Evolutionary conservation across 2,888 invertebrate genomes (phyloP).

Genomic region (Drosophila nr. fundita): DNA sequence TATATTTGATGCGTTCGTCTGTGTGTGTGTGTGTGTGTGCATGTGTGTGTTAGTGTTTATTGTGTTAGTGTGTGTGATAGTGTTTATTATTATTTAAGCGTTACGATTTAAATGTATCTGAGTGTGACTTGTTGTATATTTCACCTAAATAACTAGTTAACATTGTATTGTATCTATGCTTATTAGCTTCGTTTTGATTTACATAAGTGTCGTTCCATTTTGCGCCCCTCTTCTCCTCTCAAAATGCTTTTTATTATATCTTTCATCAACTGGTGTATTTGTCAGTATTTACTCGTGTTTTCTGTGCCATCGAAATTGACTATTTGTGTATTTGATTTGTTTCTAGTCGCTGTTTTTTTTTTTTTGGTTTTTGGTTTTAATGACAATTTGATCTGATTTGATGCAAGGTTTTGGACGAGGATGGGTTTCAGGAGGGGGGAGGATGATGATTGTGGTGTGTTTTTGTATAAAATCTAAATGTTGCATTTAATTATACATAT

Average conservation of each 20-base stretch:
- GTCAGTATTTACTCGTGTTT: slow-evolving; percentile 57
- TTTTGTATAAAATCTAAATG: slow-evolving; percentile 76
- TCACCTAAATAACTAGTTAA: slow-evolving; percentile 85
- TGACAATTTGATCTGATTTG: slow-evolving; percentile 29
- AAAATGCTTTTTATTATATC: slow-evolving; percentile 49
- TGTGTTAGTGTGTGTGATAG: slow-evolving; percentile 21
- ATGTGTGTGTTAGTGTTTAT: slow-evolving; percentile 30
- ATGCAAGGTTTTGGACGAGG: slow-evolving; percentile 15
- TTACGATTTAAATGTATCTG: slow-evolving; percentile 67
- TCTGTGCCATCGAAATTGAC: slow-evolving; percentile 73
- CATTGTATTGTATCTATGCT: slow-evolving; percentile 73
- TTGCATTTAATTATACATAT: slow-evolving; percentile 53
- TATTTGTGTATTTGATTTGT: slow-evolving; percentile 70
- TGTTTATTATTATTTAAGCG: slow-evolving; percentile 37
- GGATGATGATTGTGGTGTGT: slow-evolving; percentile 46
- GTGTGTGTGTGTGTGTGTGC: slow-evolving; percentile 28
- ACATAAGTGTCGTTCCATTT: slow-evolving; percentile 62
- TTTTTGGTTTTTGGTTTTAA: slow-evolving; percentile 20
- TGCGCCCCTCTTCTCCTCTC: slow-evolving; percentile 29
- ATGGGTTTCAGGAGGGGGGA: slow-evolving; percentile 15
- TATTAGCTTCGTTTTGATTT: slow-evolving; percentile 76
- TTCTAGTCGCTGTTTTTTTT: slow-evolving; percentile 33
- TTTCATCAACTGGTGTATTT: slow-evolving; percentile 54
- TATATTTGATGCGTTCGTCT: slow-evolving; percentile 52
- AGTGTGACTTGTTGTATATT: slow-evolving; percentile 82